Conservation (phyloP, 64 coral and sea anemone species). For the Montipora efflorescens region DNA sequence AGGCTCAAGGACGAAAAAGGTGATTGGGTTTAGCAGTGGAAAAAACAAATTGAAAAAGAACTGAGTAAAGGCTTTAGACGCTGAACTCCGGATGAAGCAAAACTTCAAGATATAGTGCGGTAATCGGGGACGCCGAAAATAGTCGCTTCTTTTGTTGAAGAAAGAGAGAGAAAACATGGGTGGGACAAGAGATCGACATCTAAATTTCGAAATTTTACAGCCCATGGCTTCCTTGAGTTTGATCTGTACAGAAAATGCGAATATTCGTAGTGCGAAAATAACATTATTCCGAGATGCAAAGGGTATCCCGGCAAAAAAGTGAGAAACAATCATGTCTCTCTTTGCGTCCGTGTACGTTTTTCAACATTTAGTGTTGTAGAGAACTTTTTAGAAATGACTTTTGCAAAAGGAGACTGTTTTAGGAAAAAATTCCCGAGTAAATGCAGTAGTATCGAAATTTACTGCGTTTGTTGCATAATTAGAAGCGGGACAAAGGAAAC, state of each 20-base stretch:
- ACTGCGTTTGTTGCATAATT: not conserved
- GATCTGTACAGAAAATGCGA: too few relatives aligned
- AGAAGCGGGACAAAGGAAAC: not conserved
- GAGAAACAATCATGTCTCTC: too few relatives aligned
- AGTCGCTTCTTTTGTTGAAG: too few relatives aligned
- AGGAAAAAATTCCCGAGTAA: not conserved
- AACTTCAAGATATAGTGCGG: too few relatives aligned
- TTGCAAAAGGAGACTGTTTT: not conserved
- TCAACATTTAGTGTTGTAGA: too few relatives aligned
- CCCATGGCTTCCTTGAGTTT: not conserved
- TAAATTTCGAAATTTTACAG: not conserved
- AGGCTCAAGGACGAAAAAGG: constrained; percentile 48
- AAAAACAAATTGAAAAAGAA: not conserved
- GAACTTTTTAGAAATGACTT: not conserved
- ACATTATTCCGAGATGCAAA: too few relatives aligned
- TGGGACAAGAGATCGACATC: not conserved
- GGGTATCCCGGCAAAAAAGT: too few relatives aligned
- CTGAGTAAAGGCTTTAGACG: not conserved
- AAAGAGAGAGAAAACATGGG: not conserved
- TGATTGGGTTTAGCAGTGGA: constrained; percentile 16
- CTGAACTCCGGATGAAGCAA: not conserved
- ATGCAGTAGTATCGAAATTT: not conserved
- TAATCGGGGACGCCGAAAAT: too few relatives aligned
- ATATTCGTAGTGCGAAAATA: too few relatives aligned
- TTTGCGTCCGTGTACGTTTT: too few relatives aligned